These are phyloP conservation scores for Manduca sexta DNA, from an alignment of 1,140 invertebrate genomes.

Conservation along the genomic window DNA sequence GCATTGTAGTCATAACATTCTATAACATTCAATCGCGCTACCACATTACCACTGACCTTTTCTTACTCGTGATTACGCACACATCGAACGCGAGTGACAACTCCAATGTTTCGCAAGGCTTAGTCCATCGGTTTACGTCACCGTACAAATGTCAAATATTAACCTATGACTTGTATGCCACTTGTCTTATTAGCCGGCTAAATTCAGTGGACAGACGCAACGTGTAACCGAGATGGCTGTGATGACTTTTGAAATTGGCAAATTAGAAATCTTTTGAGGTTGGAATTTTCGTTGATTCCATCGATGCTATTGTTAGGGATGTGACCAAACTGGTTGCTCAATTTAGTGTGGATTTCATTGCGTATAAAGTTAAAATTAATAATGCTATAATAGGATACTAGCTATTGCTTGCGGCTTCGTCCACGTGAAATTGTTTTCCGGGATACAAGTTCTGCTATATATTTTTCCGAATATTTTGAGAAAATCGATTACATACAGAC, in stretches of 20 bases:
- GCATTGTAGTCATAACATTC: slow-evolving; percentile 4
- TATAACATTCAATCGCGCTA: slow-evolving; percentile 16
- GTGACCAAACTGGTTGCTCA: too few species aligned
- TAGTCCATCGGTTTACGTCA: slow-evolving; percentile 29
- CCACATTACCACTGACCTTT: slow-evolving; percentile 36
- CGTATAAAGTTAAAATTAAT: too few species aligned
- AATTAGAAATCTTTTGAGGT: background rate
- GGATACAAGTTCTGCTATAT: too few species aligned
- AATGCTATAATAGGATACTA: too few species aligned
- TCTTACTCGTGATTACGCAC: slow-evolving; percentile 29
- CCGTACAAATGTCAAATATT: slow-evolving; percentile 51
- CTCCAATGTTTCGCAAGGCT: slow-evolving; percentile 20
- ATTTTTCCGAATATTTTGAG: too few species aligned
- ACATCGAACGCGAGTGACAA: slow-evolving; percentile 44
- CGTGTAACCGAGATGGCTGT: background rate
- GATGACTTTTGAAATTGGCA: background rate
- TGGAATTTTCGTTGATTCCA: too few species aligned
- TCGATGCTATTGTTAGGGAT: too few species aligned
- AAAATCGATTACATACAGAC: too few species aligned
- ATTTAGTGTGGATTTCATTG: too few species aligned
- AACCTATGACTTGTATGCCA: slow-evolving; percentile 38
- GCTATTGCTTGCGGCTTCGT: too few species aligned
- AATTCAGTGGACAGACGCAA: slow-evolving; percentile 12
- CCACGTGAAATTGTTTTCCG: too few species aligned
- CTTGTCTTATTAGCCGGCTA: slow-evolving; percentile 26